phyloP scores from a whole-genome alignment of 2,797 vertebrate genomes.

The Emys orbicularis region DNA sequence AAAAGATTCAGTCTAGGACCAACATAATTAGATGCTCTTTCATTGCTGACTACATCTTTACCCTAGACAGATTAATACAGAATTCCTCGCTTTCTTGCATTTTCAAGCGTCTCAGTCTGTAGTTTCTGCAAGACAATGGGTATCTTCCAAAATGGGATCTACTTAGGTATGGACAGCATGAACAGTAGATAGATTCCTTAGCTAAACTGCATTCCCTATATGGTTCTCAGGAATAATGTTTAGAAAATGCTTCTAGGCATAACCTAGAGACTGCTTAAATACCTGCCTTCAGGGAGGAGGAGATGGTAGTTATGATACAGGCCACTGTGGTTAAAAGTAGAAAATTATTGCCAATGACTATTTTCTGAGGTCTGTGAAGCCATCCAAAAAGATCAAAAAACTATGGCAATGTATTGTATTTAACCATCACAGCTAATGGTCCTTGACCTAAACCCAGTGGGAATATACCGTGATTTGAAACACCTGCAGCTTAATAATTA shows the following conservation, averaged over 20 bases:
- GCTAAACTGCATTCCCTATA: background rate
- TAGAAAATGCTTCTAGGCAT: conserved; percentile 9
- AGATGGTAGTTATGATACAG: conserved; percentile 26
- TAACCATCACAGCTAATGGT: conserved; percentile 81
- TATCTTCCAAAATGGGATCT: conserved; percentile 14
- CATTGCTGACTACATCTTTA: conserved; percentile 60
- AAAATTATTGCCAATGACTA: conserved; percentile 60
- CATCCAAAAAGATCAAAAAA: conserved; percentile 70
- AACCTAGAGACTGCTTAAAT: background rate
- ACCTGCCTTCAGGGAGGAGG: background rate
- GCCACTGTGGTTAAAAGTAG: conserved; percentile 60
- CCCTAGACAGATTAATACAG: conserved; percentile 45
- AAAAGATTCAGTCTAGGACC: conserved; percentile 77
- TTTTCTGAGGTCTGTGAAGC: conserved; percentile 63
- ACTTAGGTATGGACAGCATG: conserved; percentile 20
- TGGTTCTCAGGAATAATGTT: background rate
- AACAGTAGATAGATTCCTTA: background rate
- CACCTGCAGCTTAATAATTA: conserved; percentile 86
- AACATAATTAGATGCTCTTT: conserved; percentile 78
- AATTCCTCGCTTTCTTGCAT: conserved; percentile 37
- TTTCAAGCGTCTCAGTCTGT: conserved; percentile 3
- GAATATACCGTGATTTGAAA: conserved; percentile 83
- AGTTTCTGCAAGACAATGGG: conserved; percentile 21
- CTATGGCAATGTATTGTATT: conserved; percentile 73
- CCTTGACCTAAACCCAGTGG: conserved; percentile 76